Percentiles rank a stretch among this genome's conserved stretches.
Conservation (phyloP, 2,113 vertebrate species). For the Pygoscelis antarcticus region DNA sequence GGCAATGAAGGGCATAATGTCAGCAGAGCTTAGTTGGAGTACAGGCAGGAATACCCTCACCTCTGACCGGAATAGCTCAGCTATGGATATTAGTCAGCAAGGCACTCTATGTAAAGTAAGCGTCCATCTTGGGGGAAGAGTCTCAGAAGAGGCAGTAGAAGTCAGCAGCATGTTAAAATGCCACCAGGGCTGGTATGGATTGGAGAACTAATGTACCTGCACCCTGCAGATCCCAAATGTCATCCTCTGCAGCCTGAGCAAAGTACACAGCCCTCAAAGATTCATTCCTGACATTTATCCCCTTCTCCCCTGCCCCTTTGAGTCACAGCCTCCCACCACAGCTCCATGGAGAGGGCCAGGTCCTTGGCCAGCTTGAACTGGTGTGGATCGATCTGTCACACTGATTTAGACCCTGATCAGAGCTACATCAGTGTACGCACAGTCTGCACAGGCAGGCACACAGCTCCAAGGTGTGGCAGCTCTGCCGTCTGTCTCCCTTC, state of each 20-base stretch:
- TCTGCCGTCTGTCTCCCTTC: neutral
- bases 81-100: neutral
- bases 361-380: neutral
- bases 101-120: neutral
- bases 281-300: neutral
- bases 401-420: neutral
- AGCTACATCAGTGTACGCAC: neutral
- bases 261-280: neutral
- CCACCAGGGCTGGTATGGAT: neutral
- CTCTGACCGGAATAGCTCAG: neutral
- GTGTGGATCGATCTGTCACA: rapidly evolving
- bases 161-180: neutral
- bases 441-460: neutral
- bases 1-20: neutral
- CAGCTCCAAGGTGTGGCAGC: neutral
- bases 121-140: neutral
- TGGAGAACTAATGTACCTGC: neutral
- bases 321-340: neutral
- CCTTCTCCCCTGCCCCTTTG: neutral
- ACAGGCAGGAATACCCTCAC: neutral
- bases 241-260: neutral
- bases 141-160: neutral
- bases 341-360: neutral
- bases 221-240: neutral
- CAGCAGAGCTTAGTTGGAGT: neutral